A percentile compares a stretch with the other conserved stretches of the same genome.
These are phyloP conservation scores for Synanthedon myopaeformis DNA, from an alignment of 2,888 invertebrate species.

Conservation along the genomic window DNA sequence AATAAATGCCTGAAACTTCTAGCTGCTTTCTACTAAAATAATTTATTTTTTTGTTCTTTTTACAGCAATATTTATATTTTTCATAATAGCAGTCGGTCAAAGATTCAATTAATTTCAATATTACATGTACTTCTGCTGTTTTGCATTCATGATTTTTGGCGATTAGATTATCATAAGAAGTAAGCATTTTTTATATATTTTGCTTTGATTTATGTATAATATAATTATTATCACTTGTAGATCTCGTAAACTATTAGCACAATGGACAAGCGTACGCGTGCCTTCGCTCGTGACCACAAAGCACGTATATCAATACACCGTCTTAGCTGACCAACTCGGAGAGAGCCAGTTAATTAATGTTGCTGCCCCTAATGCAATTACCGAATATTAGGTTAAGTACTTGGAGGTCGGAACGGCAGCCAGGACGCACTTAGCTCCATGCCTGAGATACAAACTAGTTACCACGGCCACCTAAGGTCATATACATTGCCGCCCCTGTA, in stretches of 20 bases:
- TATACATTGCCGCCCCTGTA: neutral
- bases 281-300: slow-evolving; percentile 20
- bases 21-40: too few relatives aligned
- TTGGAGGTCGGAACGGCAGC: slow-evolving; percentile 27
- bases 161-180: too few relatives aligned
- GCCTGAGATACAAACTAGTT: slow-evolving; percentile 56
- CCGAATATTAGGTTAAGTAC: slow-evolving; percentile 66
- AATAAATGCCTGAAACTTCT: too few relatives aligned
- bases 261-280: neutral
- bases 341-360: slow-evolving; percentile 56
- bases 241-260: neutral
- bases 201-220: too few relatives aligned
- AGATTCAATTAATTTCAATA: too few relatives aligned
- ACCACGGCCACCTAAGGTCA: slow-evolving; percentile 9
- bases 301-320: slow-evolving; percentile 44
- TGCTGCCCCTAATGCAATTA: slow-evolving; percentile 57
- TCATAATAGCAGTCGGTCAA: too few relatives aligned
- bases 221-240: too few relatives aligned
- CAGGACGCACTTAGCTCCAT: slow-evolving; percentile 48
- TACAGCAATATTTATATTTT: too few relatives aligned
- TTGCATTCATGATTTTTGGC: too few relatives aligned
- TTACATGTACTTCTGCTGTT: too few relatives aligned
- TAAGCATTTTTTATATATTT: too few relatives aligned
- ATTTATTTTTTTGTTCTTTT: too few relatives aligned
- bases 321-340: slow-evolving; percentile 48